These are phyloP conservation scores for Agrilus biguttatus DNA, from an alignment of 2,888 invertebrate species.

Conservation along the genomic window DNA sequence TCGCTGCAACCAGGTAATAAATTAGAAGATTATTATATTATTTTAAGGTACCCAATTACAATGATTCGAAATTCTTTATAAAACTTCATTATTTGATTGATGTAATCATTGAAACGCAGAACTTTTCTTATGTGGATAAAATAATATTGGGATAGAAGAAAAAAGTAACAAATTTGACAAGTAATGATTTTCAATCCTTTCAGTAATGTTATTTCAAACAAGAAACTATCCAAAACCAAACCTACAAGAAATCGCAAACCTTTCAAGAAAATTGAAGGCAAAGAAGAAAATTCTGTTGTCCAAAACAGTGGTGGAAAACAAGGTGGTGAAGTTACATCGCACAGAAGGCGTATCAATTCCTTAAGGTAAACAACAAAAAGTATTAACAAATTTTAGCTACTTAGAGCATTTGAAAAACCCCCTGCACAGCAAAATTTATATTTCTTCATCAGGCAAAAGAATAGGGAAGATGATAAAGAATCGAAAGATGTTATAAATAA, in stretches of 20 bases:
- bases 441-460: not conserved
- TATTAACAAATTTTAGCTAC: too few relatives aligned
- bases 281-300: not conserved
- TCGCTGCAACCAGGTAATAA: slow-evolving; percentile 47
- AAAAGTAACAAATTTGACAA: too few relatives aligned
- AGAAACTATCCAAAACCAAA: slow-evolving; percentile 24
- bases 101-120: too few relatives aligned
- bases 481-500: not conserved
- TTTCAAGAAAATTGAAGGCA: not conserved
- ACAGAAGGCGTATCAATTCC: slow-evolving; percentile 7
- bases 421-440: too few relatives aligned
- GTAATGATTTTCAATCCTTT: too few relatives aligned
- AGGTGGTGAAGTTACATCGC: slow-evolving; percentile 6
- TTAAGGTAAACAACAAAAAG: slow-evolving; percentile 1
- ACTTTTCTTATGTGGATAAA: too few relatives aligned
- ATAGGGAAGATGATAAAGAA: not conserved
- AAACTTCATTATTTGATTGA: too few relatives aligned
- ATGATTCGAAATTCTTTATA: too few relatives aligned
- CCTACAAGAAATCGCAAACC: slow-evolving; percentile 2
- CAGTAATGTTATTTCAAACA: too few relatives aligned
- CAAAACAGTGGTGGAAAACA: slow-evolving; percentile 15
- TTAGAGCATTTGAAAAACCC: too few relatives aligned
- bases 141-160: too few relatives aligned
- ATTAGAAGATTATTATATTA: not conserved
- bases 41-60: too few relatives aligned